Base-by-base conservation (phyloP, 2,888 invertebrate species). In the Leptinotarsa tumamoca region DNA sequence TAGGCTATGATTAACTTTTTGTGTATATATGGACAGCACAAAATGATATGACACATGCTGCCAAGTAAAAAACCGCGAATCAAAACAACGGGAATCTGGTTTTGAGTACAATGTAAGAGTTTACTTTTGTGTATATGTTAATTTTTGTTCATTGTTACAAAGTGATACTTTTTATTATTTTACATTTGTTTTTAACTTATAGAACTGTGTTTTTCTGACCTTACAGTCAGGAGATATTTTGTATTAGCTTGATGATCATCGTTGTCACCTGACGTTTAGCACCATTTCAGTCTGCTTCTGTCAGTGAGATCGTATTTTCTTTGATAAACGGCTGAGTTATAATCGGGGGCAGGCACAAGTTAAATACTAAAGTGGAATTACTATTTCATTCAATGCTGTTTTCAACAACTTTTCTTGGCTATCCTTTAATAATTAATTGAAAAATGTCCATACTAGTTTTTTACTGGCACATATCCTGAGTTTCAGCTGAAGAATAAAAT, bases 151-250 rank as follows among this genome's bases (percentile, higher is more conserved):
- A 85, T 87, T 87, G 87, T 87, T 87, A 87, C 83, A 86, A 87
- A 86, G 87, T 87, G 87, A 87, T 87, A 87, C 85, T 85, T 85
- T 83, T 85, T 83, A 83, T 86, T 84, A 84, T 85, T 86, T 86
- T 86, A 85, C 83, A 84, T 84, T 85, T 84, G 77, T 84, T 84
- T 85, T 87, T 87, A 86, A 86, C 84, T 86, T 86, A 84, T 85
- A 83, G 81, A 85, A 82, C 76, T 81, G 80, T 81, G 80, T 79
- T 80, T 77, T 81, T 80, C 78, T 75, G 78, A 43, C 70, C 56
- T 58, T 75, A 70, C 68, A 78, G 82, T 80, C 77, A 79, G 80
- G 78, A 82, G 77, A 79, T 83, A 82, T 83, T 85, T 84, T 84
- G 82, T 83, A 83, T 83, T 84, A 83, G 82, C 78, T 82, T 80